These are phyloP conservation scores for Aleadryas rufinucha DNA, from an alignment of 2,113 vertebrate genomes.

Conservation along the genomic window DNA sequence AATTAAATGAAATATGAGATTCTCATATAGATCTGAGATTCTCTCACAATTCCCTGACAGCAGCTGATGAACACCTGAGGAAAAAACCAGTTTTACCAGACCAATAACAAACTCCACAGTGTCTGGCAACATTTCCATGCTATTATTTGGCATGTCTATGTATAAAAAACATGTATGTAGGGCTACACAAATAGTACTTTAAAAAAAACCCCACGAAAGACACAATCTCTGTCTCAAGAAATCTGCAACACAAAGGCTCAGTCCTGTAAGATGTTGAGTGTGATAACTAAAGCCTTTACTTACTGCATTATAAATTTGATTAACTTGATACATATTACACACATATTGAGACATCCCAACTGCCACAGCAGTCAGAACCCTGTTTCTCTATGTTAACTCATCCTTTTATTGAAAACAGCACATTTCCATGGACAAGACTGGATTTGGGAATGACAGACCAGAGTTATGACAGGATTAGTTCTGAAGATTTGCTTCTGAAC, in stretches of 20 bases:
- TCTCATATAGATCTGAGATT: neutral
- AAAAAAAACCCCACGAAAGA: neutral
- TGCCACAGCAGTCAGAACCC: neutral
- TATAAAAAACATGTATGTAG: neutral
- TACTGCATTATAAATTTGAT: neutral
- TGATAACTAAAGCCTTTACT: neutral
- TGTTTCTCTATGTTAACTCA: accelerated
- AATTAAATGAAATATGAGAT: neutral
- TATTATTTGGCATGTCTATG: neutral
- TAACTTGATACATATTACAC: neutral
- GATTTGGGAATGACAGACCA: neutral
- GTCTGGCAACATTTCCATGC: neutral
- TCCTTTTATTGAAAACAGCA: neutral
- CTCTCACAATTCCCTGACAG: neutral
- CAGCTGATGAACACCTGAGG: neutral
- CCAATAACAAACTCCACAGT: neutral
- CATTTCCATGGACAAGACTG: neutral
- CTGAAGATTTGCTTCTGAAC: neutral
- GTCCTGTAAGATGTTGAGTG: neutral
- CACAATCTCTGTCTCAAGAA: neutral
- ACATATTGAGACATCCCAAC: neutral
- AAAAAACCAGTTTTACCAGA: neutral
- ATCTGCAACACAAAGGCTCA: neutral
- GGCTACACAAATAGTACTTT: neutral
- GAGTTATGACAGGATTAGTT: neutral